These are phyloP conservation scores for Suncus etruscus DNA, from an alignment of 2,113 vertebrate genomes.

Conservation along the genomic window DNA sequence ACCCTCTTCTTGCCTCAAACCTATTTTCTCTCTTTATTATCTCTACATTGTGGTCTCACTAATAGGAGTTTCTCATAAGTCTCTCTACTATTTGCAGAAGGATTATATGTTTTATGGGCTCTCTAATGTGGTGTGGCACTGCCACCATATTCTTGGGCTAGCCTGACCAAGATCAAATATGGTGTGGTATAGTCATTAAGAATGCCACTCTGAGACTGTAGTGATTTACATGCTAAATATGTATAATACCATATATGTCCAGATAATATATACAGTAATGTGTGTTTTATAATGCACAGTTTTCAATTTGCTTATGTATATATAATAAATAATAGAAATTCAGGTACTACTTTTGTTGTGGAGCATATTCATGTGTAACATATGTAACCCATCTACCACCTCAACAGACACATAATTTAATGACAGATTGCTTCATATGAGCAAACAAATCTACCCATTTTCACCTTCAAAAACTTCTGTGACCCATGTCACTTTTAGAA, in stretches of 20 bases:
- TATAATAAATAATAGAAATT: neutral
- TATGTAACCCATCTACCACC: neutral
- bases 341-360: neutral
- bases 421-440: neutral
- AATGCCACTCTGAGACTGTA: neutral
- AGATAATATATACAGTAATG: neutral
- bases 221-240: neutral
- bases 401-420: neutral
- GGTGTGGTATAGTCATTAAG: neutral
- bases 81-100: constrained; percentile 36
- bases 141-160: neutral
- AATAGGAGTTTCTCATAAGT: constrained; percentile 46
- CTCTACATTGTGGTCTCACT: constrained; percentile 42
- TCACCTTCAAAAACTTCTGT: neutral
- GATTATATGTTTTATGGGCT: constrained; percentile 56
- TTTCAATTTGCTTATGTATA: neutral
- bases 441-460: constrained; percentile 22
- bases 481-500: neutral
- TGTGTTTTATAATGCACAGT: neutral
- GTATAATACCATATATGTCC: neutral
- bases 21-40: constrained; percentile 36
- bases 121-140: constrained; percentile 52
- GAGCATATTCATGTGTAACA: neutral
- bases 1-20: constrained; percentile 50
- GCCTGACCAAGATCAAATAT: neutral